A percentile compares a stretch with the other conserved stretches of the same genome.
These are phyloP conservation scores for Pseudoips prasinana DNA, from an alignment of 2,888 invertebrate genomes.

Conservation along the genomic window DNA sequence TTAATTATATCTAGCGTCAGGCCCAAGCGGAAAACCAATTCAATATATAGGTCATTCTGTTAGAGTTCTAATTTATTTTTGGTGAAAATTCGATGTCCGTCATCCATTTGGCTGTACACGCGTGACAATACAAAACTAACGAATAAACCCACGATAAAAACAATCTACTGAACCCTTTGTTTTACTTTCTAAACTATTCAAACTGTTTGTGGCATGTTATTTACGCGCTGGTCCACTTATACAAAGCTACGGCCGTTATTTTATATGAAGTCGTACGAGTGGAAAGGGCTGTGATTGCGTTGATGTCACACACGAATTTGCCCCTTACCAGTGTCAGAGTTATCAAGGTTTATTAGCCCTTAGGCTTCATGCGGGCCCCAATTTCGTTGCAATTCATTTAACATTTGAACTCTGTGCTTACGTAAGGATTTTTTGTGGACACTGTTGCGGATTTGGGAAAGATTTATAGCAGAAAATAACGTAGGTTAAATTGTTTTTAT, in stretches of 20 bases:
- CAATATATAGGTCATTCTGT: conserved; percentile 1
- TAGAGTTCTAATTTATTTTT: conserved; percentile 6
- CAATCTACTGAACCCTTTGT: conserved; percentile 2
- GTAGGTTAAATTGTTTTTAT: too few relatives aligned
- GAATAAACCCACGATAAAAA: conserved; percentile 1
- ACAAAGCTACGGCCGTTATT: conserved; percentile 16
- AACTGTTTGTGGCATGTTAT: conserved; percentile 18
- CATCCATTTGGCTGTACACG: conserved; percentile 3
- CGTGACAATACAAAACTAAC: conserved; percentile 7
- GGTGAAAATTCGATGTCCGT: conserved; percentile 2
- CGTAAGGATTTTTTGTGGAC: too few relatives aligned
- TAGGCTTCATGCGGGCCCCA: conserved; percentile 2
- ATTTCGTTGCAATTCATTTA: background rate
- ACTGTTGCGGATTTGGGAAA: too few relatives aligned
- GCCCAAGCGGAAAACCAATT: conserved; percentile 2
- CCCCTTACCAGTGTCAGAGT: conserved; percentile 4
- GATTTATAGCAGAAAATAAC: too few relatives aligned
- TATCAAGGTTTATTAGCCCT: conserved; percentile 10
- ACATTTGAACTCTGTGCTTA: too few relatives aligned
- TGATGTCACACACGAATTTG: conserved; percentile 8
- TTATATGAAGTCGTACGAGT: conserved; percentile 8
- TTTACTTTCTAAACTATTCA: conserved; percentile 11
- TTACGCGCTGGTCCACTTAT: conserved; percentile 15
- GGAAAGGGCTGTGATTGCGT: conserved; percentile 9
- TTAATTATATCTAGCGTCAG: conserved; percentile 2